Percentiles rank a stretch among this genome's conserved stretches.
Conservation (phyloP, 2,888 invertebrate genomes). For the Synergus japonicus region DNA sequence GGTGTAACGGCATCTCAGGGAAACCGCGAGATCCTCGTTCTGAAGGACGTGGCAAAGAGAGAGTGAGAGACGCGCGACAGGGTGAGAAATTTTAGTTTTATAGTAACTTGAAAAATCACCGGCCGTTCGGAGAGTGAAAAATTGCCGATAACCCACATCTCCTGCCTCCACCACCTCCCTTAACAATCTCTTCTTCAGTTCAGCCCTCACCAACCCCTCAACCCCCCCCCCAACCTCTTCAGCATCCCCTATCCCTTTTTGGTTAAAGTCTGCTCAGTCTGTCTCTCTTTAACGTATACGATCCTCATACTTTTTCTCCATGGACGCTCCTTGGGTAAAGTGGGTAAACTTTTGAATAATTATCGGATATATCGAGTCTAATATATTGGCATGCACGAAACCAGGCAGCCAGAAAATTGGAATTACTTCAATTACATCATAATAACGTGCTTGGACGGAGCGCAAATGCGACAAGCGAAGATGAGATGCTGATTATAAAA, state of each 20-base stretch:
- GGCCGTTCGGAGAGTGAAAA: constrained; percentile 45
- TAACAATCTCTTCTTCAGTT: constrained; percentile 18
- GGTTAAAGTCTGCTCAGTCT: not conserved
- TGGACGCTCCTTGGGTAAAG: not conserved
- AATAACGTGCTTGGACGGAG: constrained; percentile 46
- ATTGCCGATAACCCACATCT: constrained; percentile 48
- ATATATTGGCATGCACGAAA: constrained; percentile 44
- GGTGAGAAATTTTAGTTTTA: constrained; percentile 51
- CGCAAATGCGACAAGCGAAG: constrained; percentile 25
- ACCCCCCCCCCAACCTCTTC: too few species aligned
- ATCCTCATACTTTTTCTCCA: not conserved
- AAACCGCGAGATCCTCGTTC: constrained; percentile 40
- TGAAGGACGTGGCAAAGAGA: constrained; percentile 48
- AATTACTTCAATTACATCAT: constrained; percentile 50
- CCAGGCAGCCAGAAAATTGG: constrained; percentile 56
- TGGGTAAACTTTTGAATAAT: constrained; percentile 53
- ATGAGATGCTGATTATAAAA: not conserved
- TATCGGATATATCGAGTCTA: constrained; percentile 47
- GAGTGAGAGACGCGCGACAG: constrained; percentile 47
- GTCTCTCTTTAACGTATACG: constrained; percentile 1
- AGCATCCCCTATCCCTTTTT: not conserved
- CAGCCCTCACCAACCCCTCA: not conserved
- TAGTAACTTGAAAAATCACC: constrained; percentile 51
- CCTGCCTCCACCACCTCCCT: not conserved
- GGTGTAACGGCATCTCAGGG: constrained; percentile 33